Base-by-base conservation (phyloP, 2,888 invertebrate species). In the Ophion obscuratus region DNA sequence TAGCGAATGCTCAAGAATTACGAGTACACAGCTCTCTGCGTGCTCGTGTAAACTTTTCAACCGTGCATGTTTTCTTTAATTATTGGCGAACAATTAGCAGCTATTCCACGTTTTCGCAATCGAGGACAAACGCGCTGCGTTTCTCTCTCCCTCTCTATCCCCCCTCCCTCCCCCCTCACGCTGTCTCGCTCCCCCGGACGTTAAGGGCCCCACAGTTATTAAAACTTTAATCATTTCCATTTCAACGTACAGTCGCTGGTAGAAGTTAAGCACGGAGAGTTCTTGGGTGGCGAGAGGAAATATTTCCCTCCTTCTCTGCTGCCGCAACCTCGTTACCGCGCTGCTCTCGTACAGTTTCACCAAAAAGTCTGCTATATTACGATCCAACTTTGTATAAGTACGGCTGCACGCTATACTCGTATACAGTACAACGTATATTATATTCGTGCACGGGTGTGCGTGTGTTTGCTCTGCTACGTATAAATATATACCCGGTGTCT, bases 191-290 rank as follows among this genome's bases (percentile, higher is more conserved):
- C 31, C 24, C 59, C 59, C 31, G 61, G 10, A 61, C 57, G 76
- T 83, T 67, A 70, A 67, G 62, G 74, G 68, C 68, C 81, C 81
- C 73, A 81, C 88, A 87, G 90, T 91, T 91, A 92, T 92, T 92
- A 92, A 91, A 92, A 92, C 90, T 92, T 92, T 90, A 90, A 92
- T 91, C 89, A 91, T 92, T 91, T 91, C 90, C 91, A 91, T 91
- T 90, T 90, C 87, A 89, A 87, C 83, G 90, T 91, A 90, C 90
- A 91, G 89, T 85, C 89, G 36, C 74, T 67, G 71, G 84, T 84
- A 83, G 85, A 90, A 91, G 86, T 87, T 81, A 57, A 83, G 59
- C 61, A 36, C 73, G 57, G 70, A 75, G 78, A 17, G 76, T 31
- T 77, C 81, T 68, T 31, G 73, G 59, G 59, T 17, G 20, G 75